phyloP scores from a whole-genome alignment of 2,888 invertebrate species.

The Drosophila greeni region DNA sequence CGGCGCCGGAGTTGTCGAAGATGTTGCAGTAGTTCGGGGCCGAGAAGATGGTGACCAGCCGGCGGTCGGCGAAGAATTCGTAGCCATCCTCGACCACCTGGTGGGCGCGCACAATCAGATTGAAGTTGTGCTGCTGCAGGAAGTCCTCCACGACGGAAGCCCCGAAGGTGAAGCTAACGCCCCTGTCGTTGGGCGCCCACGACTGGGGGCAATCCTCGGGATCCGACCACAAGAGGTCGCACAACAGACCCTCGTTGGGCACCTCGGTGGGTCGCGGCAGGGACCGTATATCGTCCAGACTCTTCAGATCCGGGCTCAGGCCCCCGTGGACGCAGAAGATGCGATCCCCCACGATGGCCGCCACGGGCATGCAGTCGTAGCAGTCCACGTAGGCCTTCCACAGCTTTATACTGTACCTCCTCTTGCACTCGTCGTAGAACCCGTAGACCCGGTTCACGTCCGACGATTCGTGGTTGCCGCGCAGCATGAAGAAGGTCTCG shows the following conservation, averaged over 20 bases:
- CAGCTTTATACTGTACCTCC: conserved; percentile 25
- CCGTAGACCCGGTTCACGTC: conserved; percentile 33
- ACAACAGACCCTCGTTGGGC: conserved; percentile 26
- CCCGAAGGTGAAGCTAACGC: conserved; percentile 33
- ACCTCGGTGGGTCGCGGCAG: conserved; percentile 28
- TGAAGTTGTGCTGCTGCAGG: conserved; percentile 17
- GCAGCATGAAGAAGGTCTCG: conserved; percentile 29
- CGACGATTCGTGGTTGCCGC: conserved; percentile 38
- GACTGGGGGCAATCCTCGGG: conserved; percentile 2
- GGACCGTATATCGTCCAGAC: conserved; percentile 13
- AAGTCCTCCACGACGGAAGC: conserved; percentile 18
- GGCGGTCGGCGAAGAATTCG: conserved; percentile 39
- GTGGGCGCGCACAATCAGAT: conserved; percentile 32
- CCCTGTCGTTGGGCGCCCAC: conserved; percentile 37
- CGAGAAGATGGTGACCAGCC: conserved; percentile 36
- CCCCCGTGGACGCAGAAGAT: conserved; percentile 39
- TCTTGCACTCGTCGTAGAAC: conserved; percentile 36
- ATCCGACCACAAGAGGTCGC: conserved; percentile 37
- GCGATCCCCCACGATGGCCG: conserved; percentile 28
- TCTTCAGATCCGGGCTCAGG: conserved; percentile 24
- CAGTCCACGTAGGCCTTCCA: conserved; percentile 36
- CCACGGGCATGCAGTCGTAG: conserved; percentile 39
- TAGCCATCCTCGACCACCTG: conserved; percentile 41
- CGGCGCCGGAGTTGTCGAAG: conserved; percentile 32
- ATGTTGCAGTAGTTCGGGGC: conserved; percentile 38